A percentile compares a stretch with the other conserved stretches of the same genome.
Evolutionary conservation across 1,140 invertebrate genomes (phyloP).

Genomic region (Aphis craccivora): DNA sequence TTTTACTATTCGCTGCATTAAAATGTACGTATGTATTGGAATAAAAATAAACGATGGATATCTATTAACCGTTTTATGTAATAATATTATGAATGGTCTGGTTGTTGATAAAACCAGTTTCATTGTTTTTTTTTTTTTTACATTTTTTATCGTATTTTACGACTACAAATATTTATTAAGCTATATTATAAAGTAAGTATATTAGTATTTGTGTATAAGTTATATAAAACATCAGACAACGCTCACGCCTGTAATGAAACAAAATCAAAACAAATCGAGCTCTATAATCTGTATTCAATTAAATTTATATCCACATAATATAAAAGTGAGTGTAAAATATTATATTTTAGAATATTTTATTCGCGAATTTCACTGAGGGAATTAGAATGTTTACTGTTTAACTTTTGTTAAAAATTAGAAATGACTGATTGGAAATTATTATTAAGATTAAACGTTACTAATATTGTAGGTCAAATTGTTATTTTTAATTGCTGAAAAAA

Average conservation of each 20-base stretch:
- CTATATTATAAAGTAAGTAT: not conserved
- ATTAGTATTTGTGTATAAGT: not conserved
- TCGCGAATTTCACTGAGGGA: not conserved
- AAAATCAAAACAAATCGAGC: not conserved
- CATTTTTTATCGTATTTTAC: not conserved
- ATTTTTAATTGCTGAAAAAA: not conserved
- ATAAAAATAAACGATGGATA: not conserved
- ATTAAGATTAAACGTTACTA: not conserved
- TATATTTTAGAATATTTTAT: not conserved
- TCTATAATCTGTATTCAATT: not conserved
- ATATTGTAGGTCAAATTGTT: not conserved
- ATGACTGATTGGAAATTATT: not conserved
- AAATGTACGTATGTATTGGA: not conserved
- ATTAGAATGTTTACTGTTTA: not conserved
- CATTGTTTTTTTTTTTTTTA: not conserved
- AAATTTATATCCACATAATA: not conserved
- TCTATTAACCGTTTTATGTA: not conserved
- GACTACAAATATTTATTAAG: not conserved
- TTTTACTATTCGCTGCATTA: not conserved
- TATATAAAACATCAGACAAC: not conserved
- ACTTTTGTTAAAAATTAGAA: not conserved
- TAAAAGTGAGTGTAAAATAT: not conserved
- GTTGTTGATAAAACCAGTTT: conserved; percentile 6
- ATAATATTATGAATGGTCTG: conserved; percentile 20
- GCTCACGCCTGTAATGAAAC: not conserved